Percentiles rank a stretch among this genome's conserved stretches.
These are phyloP conservation scores for Lerista edwardsae DNA, from an alignment of 2,797 vertebrate species.

Conservation along the genomic window DNA sequence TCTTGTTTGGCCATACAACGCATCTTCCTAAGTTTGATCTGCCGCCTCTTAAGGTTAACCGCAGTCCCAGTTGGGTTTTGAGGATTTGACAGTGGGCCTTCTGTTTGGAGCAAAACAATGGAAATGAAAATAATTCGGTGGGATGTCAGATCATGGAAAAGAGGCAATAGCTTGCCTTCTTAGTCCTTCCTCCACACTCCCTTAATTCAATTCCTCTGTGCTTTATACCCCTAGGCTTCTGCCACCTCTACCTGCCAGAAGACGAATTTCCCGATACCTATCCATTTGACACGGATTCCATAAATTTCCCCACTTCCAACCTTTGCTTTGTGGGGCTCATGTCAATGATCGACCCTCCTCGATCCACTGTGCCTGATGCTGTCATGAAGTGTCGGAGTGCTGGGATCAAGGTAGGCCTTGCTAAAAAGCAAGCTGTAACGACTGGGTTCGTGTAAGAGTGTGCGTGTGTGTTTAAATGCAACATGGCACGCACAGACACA, in stretches of 20 bases:
- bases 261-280: conserved; percentile 76
- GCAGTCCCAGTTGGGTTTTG: background rate
- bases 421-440: background rate
- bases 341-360: conserved; percentile 83
- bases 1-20: background rate
- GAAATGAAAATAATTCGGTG: background rate
- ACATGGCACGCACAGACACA: too few relatives aligned
- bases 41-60: background rate
- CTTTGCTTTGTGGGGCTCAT: conserved; percentile 83
- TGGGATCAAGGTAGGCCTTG: conserved; percentile 79
- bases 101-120: background rate
- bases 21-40: background rate
- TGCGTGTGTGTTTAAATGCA: too few relatives aligned
- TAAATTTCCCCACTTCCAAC: conserved; percentile 80
- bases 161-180: background rate
- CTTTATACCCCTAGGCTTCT: conserved; percentile 75
- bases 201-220: fast-evolving
- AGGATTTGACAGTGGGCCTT: background rate
- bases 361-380: conserved; percentile 82
- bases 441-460: background rate
- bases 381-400: conserved; percentile 82
- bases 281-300: conserved; percentile 75
- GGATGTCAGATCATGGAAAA: background rate
- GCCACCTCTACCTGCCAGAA: conserved; percentile 79
- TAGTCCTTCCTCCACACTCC: background rate